Evolutionary conservation across 2,888 invertebrate genomes (phyloP).

Genomic region (Eucera pruinosa): DNA sequence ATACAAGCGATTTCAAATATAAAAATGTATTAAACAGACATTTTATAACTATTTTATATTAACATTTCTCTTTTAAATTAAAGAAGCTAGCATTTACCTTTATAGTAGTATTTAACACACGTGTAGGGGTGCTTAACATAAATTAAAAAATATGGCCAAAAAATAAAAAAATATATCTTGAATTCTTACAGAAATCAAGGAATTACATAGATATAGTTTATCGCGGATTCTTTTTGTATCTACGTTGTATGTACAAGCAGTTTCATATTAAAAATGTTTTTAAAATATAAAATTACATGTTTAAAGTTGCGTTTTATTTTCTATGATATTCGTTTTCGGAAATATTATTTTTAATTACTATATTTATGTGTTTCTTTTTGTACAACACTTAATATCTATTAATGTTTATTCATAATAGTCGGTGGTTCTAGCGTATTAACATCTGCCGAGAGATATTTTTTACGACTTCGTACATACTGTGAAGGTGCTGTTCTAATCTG

Average conservation of each 20-base stretch:
- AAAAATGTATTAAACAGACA: slow-evolving; percentile 15
- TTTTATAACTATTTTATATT: slow-evolving; percentile 10
- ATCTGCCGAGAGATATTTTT: slow-evolving; percentile 57
- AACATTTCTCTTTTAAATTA: background rate
- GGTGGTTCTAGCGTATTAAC: slow-evolving; percentile 57
- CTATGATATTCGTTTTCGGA: background rate
- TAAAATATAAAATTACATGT: slow-evolving; percentile 39
- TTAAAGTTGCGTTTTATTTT: background rate
- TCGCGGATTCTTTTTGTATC: background rate
- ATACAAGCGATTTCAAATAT: slow-evolving; percentile 4
- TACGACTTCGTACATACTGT: slow-evolving; percentile 63
- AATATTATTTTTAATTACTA: slow-evolving; percentile 5
- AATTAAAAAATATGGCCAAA: slow-evolving; percentile 29
- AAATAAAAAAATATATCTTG: slow-evolving; percentile 46
- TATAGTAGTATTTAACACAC: slow-evolving; percentile 21
- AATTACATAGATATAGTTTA: slow-evolving; percentile 31
- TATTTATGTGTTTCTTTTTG: slow-evolving; percentile 30
- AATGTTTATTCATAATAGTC: slow-evolving; percentile 62
- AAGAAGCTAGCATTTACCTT: background rate
- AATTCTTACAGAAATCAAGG: slow-evolving; percentile 30
- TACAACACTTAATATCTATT: slow-evolving; percentile 48
- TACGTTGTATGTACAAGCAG: slow-evolving; percentile 26
- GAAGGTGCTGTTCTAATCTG: slow-evolving; percentile 78
- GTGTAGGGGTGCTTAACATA: slow-evolving; percentile 9
- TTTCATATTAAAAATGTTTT: slow-evolving; percentile 46